Conservation (phyloP, 2,888 invertebrate genomes). For the Oeneis ivallda region DNA sequence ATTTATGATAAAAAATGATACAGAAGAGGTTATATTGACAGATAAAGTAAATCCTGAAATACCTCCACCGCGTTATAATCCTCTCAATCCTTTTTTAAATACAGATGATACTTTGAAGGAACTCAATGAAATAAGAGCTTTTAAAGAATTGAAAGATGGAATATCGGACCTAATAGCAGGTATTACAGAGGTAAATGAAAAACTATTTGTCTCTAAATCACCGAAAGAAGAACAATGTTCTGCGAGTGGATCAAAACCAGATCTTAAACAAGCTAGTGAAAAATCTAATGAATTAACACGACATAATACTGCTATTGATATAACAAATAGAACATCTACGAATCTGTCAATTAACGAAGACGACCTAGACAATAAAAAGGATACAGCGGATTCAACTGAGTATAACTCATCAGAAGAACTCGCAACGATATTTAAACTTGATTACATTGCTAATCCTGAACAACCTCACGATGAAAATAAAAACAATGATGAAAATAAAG, state of each 20-base stretch:
- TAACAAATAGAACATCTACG: slow-evolving; percentile 61
- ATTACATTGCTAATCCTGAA: slow-evolving; percentile 50
- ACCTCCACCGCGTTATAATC: slow-evolving; percentile 52
- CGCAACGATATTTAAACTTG: slow-evolving; percentile 83
- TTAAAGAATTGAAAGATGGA: slow-evolving; percentile 76
- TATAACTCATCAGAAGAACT: slow-evolving; percentile 85
- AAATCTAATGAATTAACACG: slow-evolving; percentile 59
- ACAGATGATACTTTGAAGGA: slow-evolving; percentile 67
- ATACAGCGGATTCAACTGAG: slow-evolving; percentile 76
- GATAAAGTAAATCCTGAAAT: slow-evolving; percentile 42
- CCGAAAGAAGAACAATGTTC: slow-evolving; percentile 44
- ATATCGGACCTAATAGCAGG: slow-evolving; percentile 78
- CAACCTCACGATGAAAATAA: slow-evolving; percentile 46
- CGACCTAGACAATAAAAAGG: slow-evolving; percentile 67
- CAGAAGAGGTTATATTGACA: slow-evolving; percentile 49
- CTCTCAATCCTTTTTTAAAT: slow-evolving; percentile 69
- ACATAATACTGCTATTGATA: slow-evolving; percentile 50
- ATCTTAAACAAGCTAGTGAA: slow-evolving; percentile 63
- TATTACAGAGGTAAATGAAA: slow-evolving; percentile 76
- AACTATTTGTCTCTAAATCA: slow-evolving; percentile 63
- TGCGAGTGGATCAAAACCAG: slow-evolving; percentile 42
- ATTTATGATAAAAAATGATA: slow-evolving; percentile 56
- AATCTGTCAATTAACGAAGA: slow-evolving; percentile 75
- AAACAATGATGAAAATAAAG: slow-evolving; percentile 49
- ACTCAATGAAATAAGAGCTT: slow-evolving; percentile 74